phyloP scores from a whole-genome alignment of 2,113 vertebrate species.

The Anseranas semipalmata region DNA sequence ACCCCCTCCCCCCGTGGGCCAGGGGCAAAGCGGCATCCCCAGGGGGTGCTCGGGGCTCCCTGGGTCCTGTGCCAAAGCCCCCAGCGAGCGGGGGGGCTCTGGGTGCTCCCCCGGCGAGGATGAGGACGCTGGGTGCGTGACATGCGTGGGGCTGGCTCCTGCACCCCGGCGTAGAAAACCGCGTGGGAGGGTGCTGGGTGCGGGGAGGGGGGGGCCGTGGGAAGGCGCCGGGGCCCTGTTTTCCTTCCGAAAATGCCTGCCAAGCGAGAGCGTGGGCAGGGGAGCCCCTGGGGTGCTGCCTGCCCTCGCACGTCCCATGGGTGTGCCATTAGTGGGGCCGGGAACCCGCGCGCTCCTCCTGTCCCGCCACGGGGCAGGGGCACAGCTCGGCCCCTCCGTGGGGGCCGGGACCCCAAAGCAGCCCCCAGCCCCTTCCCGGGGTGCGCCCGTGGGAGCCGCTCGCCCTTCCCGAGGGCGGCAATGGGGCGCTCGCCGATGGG shows the following conservation, averaged over 20 bases:
- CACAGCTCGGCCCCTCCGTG: too few relatives aligned
- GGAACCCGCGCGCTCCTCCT: background rate
- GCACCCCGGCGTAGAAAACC: background rate
- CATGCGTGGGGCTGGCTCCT: background rate
- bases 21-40: background rate
- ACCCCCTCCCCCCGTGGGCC: too few relatives aligned
- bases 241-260: background rate
- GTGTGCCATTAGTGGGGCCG: background rate
- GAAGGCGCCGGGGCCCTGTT: background rate
- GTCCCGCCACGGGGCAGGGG: background rate
- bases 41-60: background rate
- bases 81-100: background rate
- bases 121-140: too few relatives aligned
- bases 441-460: too few relatives aligned
- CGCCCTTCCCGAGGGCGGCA: too few relatives aligned
- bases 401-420: too few relatives aligned
- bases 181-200: background rate
- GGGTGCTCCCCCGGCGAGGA: too few relatives aligned
- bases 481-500: too few relatives aligned
- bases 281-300: background rate
- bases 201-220: background rate
- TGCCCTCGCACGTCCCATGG: background rate
- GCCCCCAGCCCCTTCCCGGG: too few relatives aligned
- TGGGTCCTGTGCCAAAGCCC: background rate
- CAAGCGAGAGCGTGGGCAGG: background rate